A percentile compares a stretch with the other conserved stretches of the same genome.
Conservation (phyloP, 1,140 invertebrate species). For the Diploscapter pachys region DNA sequence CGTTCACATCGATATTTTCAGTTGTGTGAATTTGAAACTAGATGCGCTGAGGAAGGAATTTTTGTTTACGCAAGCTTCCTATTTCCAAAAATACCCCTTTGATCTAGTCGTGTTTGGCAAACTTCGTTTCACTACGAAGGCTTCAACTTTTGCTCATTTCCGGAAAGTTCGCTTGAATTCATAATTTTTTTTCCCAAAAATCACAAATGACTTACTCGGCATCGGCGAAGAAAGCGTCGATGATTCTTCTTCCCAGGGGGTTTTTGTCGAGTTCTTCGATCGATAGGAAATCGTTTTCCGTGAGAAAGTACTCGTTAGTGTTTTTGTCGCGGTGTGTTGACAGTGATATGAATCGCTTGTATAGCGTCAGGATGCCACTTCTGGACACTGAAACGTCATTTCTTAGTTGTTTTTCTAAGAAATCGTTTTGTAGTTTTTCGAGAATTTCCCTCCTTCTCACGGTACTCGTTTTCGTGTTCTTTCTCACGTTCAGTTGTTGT, state of each 20-base stretch:
- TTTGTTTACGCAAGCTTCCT: no score
- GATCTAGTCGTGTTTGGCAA: no score
- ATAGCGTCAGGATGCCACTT: constrained; percentile 46
- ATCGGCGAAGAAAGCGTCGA: constrained; percentile 90
- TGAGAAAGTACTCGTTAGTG: constrained; percentile 46
- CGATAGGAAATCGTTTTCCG: constrained; percentile 81
- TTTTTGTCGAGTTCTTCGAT: constrained; percentile 89
- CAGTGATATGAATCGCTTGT: constrained; percentile 47
- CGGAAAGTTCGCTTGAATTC: no score
- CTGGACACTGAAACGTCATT: constrained; percentile 46
- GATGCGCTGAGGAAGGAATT: no score
- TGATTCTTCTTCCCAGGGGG: constrained; percentile 90
- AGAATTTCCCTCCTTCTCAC: not conserved
- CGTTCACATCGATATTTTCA: no score
- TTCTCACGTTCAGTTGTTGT: not conserved
- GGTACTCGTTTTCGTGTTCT: not conserved
- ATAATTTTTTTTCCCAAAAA: no score
- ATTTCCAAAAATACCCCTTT: no score
- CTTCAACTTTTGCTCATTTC: no score
- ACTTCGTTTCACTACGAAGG: no score
- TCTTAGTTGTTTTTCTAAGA: no score
- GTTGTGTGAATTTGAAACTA: no score
- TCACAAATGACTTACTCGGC: constrained; percentile 45
- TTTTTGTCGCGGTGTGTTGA: constrained; percentile 49
- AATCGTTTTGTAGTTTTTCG: no score